Conservation (phyloP, 2,888 invertebrate species). For the Eupithecia tripunctaria region DNA sequence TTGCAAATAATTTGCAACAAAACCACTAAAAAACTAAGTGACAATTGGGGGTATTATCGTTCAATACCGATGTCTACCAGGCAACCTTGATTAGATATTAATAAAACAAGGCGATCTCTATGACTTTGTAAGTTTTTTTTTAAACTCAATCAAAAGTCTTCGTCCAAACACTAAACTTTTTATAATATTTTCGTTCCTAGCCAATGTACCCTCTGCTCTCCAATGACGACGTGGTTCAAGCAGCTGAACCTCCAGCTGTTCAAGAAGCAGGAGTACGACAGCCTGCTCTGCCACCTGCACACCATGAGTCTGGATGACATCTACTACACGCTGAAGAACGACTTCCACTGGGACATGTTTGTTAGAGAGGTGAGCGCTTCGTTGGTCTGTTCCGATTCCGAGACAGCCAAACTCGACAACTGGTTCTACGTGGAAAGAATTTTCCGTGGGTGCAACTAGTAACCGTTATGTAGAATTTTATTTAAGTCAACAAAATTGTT, state of each 20-base stretch:
- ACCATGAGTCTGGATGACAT: slow-evolving; percentile 70
- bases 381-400: neutral
- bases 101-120: no score
- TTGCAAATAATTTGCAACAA: no score
- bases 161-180: neutral
- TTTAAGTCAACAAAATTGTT: no score
- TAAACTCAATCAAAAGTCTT: neutral
- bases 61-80: no score
- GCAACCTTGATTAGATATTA: no score
- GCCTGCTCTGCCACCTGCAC: slow-evolving; percentile 76
- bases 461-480: no score
- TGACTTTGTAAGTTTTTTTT: no score
- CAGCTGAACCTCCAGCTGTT: slow-evolving; percentile 83
- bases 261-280: slow-evolving; percentile 81
- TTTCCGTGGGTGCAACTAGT: no score
- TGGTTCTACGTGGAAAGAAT: no score
- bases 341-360: slow-evolving; percentile 86
- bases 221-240: slow-evolving; percentile 79
- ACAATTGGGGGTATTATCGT: no score
- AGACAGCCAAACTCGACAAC: no score
- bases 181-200: slow-evolving; percentile 51
- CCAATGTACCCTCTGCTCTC: slow-evolving; percentile 77
- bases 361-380: slow-evolving; percentile 70
- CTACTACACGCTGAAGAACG: slow-evolving; percentile 68
- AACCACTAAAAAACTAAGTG: no score